Evolutionary conservation across 2,113 vertebrate genomes (phyloP).

Genomic region (Periophthalmodon schlosseri): DNA sequence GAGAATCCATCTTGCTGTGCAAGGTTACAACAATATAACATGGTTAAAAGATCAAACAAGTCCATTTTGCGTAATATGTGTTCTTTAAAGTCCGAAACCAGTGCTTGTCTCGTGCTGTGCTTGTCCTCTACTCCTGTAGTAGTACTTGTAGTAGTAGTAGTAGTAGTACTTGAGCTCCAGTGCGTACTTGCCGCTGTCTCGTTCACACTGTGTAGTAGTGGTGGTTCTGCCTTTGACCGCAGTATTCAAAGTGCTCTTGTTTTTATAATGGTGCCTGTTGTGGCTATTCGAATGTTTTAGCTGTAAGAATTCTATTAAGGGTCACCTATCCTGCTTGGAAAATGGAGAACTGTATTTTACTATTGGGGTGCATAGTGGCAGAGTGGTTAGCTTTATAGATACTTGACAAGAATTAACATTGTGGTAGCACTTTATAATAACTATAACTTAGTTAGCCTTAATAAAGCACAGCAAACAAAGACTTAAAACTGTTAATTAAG

Average conservation of each 20-base stretch:
- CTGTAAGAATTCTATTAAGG: neutral
- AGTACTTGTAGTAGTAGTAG: too few species aligned
- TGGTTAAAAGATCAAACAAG: neutral
- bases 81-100: constrained; percentile 12
- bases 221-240: constrained; percentile 31
- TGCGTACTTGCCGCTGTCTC: too few species aligned
- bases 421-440: too few species aligned
- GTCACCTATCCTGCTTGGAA: neutral
- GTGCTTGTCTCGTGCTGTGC: constrained; percentile 26
- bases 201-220: constrained; percentile 5
- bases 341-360: neutral
- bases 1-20: too few species aligned
- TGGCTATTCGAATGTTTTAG: constrained; percentile 44
- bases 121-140: constrained; percentile 14
- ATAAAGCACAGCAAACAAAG: too few species aligned
- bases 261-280: constrained; percentile 42
- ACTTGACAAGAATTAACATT: too few species aligned
- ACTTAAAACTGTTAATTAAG: too few species aligned
- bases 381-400: neutral
- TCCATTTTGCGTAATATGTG: too few species aligned
- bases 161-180: too few species aligned
- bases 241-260: constrained; percentile 68
- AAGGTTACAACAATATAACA: neutral
- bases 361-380: neutral
- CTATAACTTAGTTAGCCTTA: too few species aligned